Evolutionary conservation across 2,113 vertebrate species (phyloP), one percentile per base, ranked within the genome.

Genomic region (Prinia subflava): DNA sequence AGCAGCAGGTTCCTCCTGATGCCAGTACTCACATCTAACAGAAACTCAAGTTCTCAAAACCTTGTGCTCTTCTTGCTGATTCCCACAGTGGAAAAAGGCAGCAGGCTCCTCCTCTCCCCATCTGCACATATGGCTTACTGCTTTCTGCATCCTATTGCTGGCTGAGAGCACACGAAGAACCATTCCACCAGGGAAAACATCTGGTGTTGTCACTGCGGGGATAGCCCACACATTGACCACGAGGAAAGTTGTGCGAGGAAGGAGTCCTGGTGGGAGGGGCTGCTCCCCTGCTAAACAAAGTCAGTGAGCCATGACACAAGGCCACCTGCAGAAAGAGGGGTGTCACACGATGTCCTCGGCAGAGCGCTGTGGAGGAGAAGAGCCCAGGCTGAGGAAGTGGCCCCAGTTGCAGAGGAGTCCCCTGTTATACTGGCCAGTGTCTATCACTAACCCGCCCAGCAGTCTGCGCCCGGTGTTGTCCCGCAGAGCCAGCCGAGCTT

Each of bases 371-470:
- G 89, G 68, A 2, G 85, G 46, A 46, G 77, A 94, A 15, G 95
- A 50, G 11, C 95, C 98, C 98, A 99, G 98, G 68, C 97, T 98
- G 94, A 99, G 96, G 97, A 99, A 99, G 93, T 99, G 98, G 13
- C 92, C 94, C 99, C 99, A 99, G 98, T 99, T 99, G 87, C 94
- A 95, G 42, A 97, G 85, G 87, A 99, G 98, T 47, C 99, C 99
- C 41, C 85, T 95, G 31, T 98, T 99, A 92, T 99, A 98, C 77
- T 97, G 94, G 12, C 98, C 98, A 1, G 99, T 98, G 96, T 99
- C 98, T 83, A 99, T 97, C 5, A 99, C 96, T n/a, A 99, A 98
- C n/a, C 99, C 99, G 9, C 99, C 99, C 83, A 98, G 98, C 37
- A 98, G 95, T 1, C 98, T 98, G 94, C 95, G 98, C 31, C 98